phyloP scores from a whole-genome alignment of 2,113 vertebrate species.

The Conger conger region DNA sequence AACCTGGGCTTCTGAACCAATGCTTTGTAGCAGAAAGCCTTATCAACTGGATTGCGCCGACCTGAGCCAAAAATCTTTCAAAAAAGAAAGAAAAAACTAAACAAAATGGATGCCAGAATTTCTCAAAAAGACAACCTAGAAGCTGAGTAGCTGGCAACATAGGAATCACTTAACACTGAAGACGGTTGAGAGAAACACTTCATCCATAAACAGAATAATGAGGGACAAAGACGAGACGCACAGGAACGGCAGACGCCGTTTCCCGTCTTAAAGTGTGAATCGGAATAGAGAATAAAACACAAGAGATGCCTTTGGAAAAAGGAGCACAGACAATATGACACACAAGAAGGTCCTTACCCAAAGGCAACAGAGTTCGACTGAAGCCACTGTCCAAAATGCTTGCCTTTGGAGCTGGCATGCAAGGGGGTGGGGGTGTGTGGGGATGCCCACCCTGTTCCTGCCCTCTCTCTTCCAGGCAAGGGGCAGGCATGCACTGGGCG shows the following conservation, averaged over 20 bases:
- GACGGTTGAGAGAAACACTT: slow-evolving; percentile 36
- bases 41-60: slow-evolving; percentile 41
- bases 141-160: slow-evolving; percentile 26
- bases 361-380: slow-evolving; percentile 48
- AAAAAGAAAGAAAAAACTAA: not conserved
- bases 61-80: slow-evolving; percentile 51
- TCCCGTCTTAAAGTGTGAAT: slow-evolving; percentile 35
- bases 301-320: slow-evolving; percentile 42
- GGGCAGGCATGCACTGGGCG: slow-evolving; percentile 20
- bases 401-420: not conserved
- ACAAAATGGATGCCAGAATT: slow-evolving; percentile 26
- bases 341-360: slow-evolving; percentile 44
- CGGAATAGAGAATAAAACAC: slow-evolving; percentile 18
- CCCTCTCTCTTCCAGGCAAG: slow-evolving; percentile 34
- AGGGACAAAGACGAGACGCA: slow-evolving; percentile 26
- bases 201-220: slow-evolving; percentile 21
- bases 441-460: not conserved
- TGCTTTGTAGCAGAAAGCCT: slow-evolving; percentile 46
- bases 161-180: slow-evolving; percentile 44
- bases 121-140: slow-evolving; percentile 30
- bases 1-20: slow-evolving; percentile 30
- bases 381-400: slow-evolving; percentile 21
- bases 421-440: not conserved
- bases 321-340: slow-evolving; percentile 16
- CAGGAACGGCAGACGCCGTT: slow-evolving; percentile 15